phyloP scores from a whole-genome alignment of 1,140 invertebrate species.

The Nylanderia fulva region DNA sequence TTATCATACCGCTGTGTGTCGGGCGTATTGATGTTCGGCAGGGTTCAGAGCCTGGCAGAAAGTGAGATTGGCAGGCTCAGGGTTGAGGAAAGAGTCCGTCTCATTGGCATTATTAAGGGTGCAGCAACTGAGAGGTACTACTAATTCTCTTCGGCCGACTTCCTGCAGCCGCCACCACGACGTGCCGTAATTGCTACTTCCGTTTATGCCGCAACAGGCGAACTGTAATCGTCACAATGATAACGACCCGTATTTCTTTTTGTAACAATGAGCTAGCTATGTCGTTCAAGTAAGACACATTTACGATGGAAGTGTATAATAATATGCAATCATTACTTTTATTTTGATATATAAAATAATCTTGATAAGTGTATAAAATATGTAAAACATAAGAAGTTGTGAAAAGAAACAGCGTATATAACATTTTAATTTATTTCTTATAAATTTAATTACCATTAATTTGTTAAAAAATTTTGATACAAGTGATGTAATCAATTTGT shows the following conservation, averaged over 20 bases:
- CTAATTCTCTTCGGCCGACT: constrained; percentile 89
- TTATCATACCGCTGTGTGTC: constrained; percentile 87
- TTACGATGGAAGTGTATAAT: not conserved
- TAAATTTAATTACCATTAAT: too few relatives aligned
- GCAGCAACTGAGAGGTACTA: constrained; percentile 93
- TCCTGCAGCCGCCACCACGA: constrained; percentile 92
- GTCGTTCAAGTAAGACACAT: too few relatives aligned
- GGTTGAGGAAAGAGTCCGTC: constrained; percentile 90
- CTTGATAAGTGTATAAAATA: not conserved
- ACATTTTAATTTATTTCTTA: not conserved
- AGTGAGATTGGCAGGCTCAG: constrained; percentile 90
- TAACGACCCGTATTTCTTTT: not conserved
- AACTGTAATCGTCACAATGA: constrained; percentile 86
- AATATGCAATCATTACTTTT: not conserved
- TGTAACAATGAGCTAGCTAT: not conserved
- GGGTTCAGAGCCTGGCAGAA: constrained; percentile 90
- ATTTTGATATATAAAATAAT: too few relatives aligned
- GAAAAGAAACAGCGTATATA: not conserved
- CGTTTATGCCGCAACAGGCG: constrained; percentile 93
- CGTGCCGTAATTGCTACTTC: constrained; percentile 92
- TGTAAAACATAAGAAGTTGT: not conserved
- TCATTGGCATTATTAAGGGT: constrained; percentile 88
- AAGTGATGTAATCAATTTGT: not conserved
- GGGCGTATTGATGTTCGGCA: constrained; percentile 87
- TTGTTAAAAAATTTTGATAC: too few relatives aligned